Evolutionary conservation across 2,113 vertebrate species (phyloP), one percentile per base, ranked within the genome.

Genomic region (Melanocharis versteri): DNA sequence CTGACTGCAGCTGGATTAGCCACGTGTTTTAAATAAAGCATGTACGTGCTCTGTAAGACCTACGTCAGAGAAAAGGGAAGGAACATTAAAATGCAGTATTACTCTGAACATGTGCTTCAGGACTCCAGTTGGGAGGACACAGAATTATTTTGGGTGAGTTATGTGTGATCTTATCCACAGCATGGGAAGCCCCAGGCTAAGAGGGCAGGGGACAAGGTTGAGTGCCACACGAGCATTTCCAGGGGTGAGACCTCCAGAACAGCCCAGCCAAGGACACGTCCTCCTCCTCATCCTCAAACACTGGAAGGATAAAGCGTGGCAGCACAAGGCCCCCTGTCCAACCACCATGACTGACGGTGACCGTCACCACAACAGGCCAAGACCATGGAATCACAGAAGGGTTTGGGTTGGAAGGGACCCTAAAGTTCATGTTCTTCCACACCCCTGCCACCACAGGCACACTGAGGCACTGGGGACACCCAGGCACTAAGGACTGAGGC

Each of bases 121-220:
- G 33, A 37, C 11, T 60, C 28, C 27, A 44, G 20, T 0, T 57
- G 1, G 11, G n/a, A 54, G 19, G 10, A 15, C 2, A 17, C 0
- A n/a, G 20, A 39, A 56, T 11, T 13, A 1, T 13, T 83, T 11
- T 24, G 18, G 10, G 14, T 23, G 13, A n/a, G 11, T 12, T 31
- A 26, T 3, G 3, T 12, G 26, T 0, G 2, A 4, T 4, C 5
- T 54, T 9, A 27, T 6, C 13, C 19, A 6, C 0, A 10, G 1
- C 0, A 23, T 0, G 17, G 31, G n/a, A 65, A 65, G 5, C 1
- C 19, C 27, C 15, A 10, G 9, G n/a, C 15, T 28, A 47, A 18
- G 24, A 48, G 31, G 0, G 6, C 37, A 17, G 30, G 14, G 14
- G 19, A 13, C 24, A 37, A n/a, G 27, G 21, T 0, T 60, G 58